phyloP scores from a whole-genome alignment of 2,797 vertebrate species.

The Muscicapa comitata region DNA sequence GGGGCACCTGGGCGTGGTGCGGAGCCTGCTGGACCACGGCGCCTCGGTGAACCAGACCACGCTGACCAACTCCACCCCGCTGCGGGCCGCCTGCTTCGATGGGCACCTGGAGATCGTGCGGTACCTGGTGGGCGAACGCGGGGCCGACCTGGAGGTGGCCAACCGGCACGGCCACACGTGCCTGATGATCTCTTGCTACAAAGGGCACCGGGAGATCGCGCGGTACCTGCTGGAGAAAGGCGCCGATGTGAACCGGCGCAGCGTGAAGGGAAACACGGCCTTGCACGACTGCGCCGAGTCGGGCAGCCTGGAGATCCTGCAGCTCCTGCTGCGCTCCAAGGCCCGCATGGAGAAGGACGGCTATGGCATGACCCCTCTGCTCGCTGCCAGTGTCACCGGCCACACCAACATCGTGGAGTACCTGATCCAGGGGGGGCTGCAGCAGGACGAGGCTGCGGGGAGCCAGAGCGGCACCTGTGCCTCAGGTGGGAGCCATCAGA shows the following conservation, averaged over 20 bases:
- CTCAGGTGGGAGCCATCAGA: not conserved
- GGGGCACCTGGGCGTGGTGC: slow-evolving; percentile 90
- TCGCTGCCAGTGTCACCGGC: slow-evolving; percentile 92
- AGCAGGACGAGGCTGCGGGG: not conserved
- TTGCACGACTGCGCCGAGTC: slow-evolving; percentile 95
- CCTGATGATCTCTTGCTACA: slow-evolving; percentile 97
- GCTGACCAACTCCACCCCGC: slow-evolving; percentile 92
- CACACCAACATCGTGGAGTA: slow-evolving; percentile 97
- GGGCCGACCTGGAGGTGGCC: slow-evolving; percentile 93
- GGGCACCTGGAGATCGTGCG: slow-evolving; percentile 94
- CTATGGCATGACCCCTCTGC: slow-evolving; percentile 93
- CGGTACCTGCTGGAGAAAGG: slow-evolving; percentile 91
- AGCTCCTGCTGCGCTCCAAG: slow-evolving; percentile 87
- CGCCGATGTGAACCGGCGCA: slow-evolving; percentile 92
- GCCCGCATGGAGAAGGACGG: slow-evolving; percentile 93
- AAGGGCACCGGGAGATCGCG: slow-evolving; percentile 94
- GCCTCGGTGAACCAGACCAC: slow-evolving; percentile 95
- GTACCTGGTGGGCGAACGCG: slow-evolving; percentile 89
- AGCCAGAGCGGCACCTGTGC: not conserved
- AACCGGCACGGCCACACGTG: slow-evolving; percentile 97
- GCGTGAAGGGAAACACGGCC: slow-evolving; percentile 94
- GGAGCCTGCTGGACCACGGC: slow-evolving; percentile 85
- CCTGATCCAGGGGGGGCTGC: slow-evolving; percentile 80
- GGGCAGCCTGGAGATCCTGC: slow-evolving; percentile 94
- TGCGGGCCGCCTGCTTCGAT: slow-evolving; percentile 94